Evolutionary conservation across 2,797 vertebrate genomes (phyloP).

Genomic region (Sphenopsis melanotis): DNA sequence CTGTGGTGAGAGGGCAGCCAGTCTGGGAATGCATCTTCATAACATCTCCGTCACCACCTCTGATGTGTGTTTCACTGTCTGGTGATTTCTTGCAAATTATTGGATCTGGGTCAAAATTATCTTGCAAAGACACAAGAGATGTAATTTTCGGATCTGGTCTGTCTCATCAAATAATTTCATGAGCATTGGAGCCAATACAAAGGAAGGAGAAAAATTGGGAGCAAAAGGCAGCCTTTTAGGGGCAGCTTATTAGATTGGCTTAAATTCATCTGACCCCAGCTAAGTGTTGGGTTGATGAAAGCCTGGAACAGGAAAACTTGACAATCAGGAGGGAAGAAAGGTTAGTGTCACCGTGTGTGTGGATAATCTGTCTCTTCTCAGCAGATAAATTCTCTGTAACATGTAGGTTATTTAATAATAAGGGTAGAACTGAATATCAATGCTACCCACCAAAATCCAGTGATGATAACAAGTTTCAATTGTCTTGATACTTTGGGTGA

Average conservation of each 20-base stretch:
- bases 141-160: neutral
- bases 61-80: neutral
- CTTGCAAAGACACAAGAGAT: neutral
- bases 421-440: neutral
- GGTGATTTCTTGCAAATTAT: neutral
- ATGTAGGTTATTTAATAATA: neutral
- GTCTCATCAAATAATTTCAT: neutral
- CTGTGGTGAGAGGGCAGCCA: neutral
- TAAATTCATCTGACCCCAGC: neutral
- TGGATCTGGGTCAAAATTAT: neutral
- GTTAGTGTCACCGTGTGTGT: neutral
- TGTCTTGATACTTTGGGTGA: neutral
- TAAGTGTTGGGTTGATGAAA: neutral
- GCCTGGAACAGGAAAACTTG: neutral
- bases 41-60: neutral
- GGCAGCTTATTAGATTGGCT: neutral
- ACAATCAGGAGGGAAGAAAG: neutral
- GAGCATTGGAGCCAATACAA: neutral
- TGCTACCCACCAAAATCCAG: neutral
- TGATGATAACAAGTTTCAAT: neutral
- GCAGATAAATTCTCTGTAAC: neutral
- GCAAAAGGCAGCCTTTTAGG: neutral
- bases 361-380: neutral
- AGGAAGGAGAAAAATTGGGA: neutral
- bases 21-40: neutral